Evolutionary conservation across 2,113 vertebrate species (phyloP).

Genomic region (Cettia cetti): DNA sequence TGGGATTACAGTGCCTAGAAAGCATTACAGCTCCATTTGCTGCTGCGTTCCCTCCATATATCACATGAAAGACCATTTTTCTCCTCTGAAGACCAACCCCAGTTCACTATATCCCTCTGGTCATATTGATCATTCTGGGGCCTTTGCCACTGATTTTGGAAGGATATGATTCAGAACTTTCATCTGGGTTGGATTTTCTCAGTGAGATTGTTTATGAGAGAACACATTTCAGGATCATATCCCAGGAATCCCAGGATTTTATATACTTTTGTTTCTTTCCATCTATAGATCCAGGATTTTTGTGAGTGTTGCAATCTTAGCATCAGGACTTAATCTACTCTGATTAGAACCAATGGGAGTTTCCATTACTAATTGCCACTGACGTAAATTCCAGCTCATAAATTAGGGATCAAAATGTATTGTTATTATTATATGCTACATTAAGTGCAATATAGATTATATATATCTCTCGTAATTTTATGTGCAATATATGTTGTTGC

Average conservation of each 20-base stretch:
- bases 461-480: not conserved
- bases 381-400: not conserved
- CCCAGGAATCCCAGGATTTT: not conserved
- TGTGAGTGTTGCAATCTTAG: not conserved
- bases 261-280: not conserved
- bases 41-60: not conserved
- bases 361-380: not conserved
- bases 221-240: not conserved
- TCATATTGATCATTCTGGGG: not conserved
- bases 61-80: not conserved
- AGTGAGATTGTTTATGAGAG: not conserved
- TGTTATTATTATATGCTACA: not conserved
- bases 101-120: not conserved
- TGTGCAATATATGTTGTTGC: not conserved
- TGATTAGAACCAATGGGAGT: not conserved
- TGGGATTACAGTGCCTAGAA: not conserved
- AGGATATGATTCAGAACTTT: slow-evolving; percentile 4
- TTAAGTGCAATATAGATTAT: not conserved
- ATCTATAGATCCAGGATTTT: not conserved
- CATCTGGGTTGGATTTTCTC: not conserved
- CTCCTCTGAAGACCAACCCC: not conserved
- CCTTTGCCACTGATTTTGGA: not conserved
- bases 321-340: not conserved
- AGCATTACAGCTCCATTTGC: not conserved
- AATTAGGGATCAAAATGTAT: not conserved